These are phyloP conservation scores for Oeneis ivallda DNA, from an alignment of 2,888 invertebrate species.

Conservation along the genomic window DNA sequence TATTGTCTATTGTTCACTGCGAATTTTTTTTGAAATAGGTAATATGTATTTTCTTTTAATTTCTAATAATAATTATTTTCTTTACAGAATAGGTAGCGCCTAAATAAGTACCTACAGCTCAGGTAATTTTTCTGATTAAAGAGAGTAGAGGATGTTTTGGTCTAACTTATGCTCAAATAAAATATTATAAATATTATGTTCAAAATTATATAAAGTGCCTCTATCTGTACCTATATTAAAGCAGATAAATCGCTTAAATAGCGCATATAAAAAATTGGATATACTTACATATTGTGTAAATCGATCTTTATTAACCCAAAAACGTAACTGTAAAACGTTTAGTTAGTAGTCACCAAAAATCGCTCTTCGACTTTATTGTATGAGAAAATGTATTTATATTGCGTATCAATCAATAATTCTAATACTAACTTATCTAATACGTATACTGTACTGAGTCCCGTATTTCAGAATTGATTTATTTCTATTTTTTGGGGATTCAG, in stretches of 20 bases:
- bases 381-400: conserved; percentile 17
- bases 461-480: conserved; percentile 36
- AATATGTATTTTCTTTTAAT: background rate
- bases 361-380: conserved; percentile 10
- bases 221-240: no score
- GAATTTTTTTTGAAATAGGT: background rate
- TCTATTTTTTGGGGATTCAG: conserved; percentile 37
- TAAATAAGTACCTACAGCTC: no score
- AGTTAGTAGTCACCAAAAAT: conserved; percentile 31
- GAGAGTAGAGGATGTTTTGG: background rate
- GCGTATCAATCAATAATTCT: conserved; percentile 1
- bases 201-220: background rate
- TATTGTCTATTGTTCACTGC: background rate
- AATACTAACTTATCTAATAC: conserved; percentile 11
- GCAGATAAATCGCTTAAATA: background rate
- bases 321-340: conserved; percentile 27
- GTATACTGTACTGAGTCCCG: conserved; percentile 26
- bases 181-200: no score
- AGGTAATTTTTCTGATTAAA: no score
- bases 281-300: conserved; percentile 29
- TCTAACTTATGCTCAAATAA: no score
- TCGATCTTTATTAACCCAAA: conserved; percentile 30
- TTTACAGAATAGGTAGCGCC: background rate
- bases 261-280: background rate
- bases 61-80: background rate